Evolutionary conservation across 37 sponge, comb jelly and placozoan genomes (phyloP).

Genomic region (Diacarnus erythraeanus): DNA sequence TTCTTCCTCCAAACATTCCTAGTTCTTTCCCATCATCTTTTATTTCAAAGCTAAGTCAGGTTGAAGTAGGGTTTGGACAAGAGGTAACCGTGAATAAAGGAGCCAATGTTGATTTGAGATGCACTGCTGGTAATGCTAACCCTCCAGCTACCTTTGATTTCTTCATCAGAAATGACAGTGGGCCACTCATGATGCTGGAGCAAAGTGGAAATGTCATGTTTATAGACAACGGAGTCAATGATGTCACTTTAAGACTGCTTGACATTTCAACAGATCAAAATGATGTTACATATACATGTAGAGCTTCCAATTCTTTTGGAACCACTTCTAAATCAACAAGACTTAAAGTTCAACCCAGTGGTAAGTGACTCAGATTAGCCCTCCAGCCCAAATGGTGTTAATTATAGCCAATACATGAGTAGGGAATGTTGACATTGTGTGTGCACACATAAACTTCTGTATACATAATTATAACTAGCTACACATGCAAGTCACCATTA

Average conservation of each 20-base stretch:
- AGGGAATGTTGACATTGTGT: too few species aligned
- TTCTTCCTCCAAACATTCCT: not conserved
- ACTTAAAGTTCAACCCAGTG: not conserved
- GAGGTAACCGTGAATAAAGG: conserved; percentile 13
- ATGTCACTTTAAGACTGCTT: not conserved
- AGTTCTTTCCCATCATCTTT: not conserved
- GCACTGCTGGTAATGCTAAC: not conserved
- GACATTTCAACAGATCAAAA: not conserved
- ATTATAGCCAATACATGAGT: too few species aligned
- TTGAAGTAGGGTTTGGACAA: conserved; percentile 12
- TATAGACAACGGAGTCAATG: not conserved
- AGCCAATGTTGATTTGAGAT: conserved; percentile 9
- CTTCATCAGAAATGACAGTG: not conserved
- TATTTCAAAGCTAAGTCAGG: not conserved
- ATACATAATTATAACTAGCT: too few species aligned
- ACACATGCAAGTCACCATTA: too few species aligned
- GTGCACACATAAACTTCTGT: too few species aligned
- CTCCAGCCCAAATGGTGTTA: too few species aligned
- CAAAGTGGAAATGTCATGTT: not conserved
- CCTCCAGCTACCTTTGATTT: conserved; percentile 4
- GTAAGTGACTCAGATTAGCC: not conserved
- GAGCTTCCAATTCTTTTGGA: not conserved
- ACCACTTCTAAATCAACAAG: not conserved
- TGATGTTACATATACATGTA: not conserved
- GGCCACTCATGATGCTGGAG: too few species aligned